Evolutionary conservation across 2,113 vertebrate genomes (phyloP).

Genomic region (Meleagris gallopavo): DNA sequence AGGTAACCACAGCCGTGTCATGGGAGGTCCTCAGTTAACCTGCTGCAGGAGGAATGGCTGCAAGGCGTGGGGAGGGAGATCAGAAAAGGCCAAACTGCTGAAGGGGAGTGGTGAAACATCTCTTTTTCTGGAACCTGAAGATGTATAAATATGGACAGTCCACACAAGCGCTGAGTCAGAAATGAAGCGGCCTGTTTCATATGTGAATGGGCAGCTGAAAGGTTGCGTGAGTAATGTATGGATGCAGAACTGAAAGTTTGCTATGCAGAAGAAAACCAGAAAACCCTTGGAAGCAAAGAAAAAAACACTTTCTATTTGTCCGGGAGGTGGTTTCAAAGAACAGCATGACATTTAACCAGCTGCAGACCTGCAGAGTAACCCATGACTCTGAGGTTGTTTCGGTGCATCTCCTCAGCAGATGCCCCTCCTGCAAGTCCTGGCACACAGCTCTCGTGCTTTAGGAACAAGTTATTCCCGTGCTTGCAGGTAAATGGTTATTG

Average conservation of each 20-base stretch:
- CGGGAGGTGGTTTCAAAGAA: background rate
- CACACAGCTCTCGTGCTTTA: background rate
- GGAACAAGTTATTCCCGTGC: background rate
- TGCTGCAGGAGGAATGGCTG: background rate
- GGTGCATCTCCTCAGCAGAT: background rate
- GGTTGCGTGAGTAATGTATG: fast-evolving
- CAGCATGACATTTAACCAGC: background rate
- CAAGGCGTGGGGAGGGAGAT: background rate
- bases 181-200: background rate
- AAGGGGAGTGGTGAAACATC: background rate
- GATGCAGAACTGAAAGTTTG: background rate
- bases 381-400: background rate
- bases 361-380: background rate
- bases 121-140: background rate
- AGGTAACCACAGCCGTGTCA: background rate
- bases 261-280: background rate
- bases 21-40: background rate
- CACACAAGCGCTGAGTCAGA: background rate
- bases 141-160: background rate
- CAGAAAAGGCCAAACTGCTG: background rate
- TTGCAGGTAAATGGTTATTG: background rate
- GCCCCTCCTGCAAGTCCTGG: background rate
- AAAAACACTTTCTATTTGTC: background rate
- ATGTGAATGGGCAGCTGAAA: background rate
- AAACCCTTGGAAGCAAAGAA: background rate